A percentile compares a stretch with the other conserved stretches of the same genome.
Evolutionary conservation across 2,888 invertebrate genomes (phyloP).

Genomic region (Parnassius glacialis): DNA sequence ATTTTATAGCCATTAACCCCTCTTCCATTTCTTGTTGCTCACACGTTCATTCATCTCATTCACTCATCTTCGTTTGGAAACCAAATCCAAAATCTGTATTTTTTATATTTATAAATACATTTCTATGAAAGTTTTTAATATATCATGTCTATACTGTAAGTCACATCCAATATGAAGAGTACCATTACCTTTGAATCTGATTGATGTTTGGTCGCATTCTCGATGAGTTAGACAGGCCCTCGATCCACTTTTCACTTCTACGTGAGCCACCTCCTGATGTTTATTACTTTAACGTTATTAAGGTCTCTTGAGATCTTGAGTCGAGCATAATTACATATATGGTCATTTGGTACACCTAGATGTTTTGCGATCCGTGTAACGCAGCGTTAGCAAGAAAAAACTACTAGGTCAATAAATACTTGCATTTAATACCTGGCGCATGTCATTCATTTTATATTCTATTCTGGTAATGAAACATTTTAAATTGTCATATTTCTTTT

Average conservation of each 20-base stretch:
- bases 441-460: not conserved
- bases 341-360: slow-evolving; percentile 25
- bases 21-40: too few species aligned
- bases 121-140: too few species aligned
- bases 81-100: too few species aligned
- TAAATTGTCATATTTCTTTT: not conserved
- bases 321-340: slow-evolving; percentile 23
- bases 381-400: slow-evolving; percentile 8
- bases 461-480: not conserved
- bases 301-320: slow-evolving; percentile 17
- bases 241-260: slow-evolving; percentile 15
- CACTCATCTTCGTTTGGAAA: too few species aligned
- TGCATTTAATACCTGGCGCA: not conserved
- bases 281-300: slow-evolving; percentile 22
- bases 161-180: too few species aligned
- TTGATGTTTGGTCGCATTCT: slow-evolving; percentile 8
- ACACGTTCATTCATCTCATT: too few species aligned
- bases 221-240: slow-evolving; percentile 8
- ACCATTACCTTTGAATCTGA: too few species aligned
- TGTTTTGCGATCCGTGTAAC: slow-evolving; percentile 16
- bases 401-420: slow-evolving; percentile 19
- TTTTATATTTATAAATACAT: too few species aligned
- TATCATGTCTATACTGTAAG: too few species aligned
- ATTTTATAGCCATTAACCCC: too few species aligned
- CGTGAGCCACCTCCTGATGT: slow-evolving; percentile 21